Percentiles rank a stretch among this genome's conserved stretches.
Evolutionary conservation across 2,888 invertebrate species (phyloP).

Genomic region (Geotrupes spiniger): DNA sequence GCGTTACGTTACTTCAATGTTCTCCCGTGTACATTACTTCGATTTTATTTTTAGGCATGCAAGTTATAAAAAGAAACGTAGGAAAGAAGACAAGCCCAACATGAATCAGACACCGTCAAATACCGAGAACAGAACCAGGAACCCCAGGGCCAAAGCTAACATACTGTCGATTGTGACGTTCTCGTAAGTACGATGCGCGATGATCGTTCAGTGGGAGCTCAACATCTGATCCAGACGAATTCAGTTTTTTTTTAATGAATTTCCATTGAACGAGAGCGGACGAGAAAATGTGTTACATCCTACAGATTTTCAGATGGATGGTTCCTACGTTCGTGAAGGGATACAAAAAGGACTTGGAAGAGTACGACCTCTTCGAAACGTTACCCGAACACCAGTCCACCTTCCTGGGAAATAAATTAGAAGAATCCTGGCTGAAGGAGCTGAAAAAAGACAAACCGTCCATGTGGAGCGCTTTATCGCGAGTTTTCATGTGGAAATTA

Average conservation of each 20-base stretch:
- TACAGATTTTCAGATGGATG: constrained; percentile 49
- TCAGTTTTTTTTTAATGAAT: constrained; percentile 1
- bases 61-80: not conserved
- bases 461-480: constrained; percentile 33
- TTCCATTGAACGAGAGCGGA: not conserved
- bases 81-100: constrained; percentile 7
- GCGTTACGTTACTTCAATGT: constrained; percentile 14
- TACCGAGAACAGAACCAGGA: constrained; percentile 9
- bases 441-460: constrained; percentile 27
- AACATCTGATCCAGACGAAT: not conserved
- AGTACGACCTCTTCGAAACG: constrained; percentile 52
- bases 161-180: constrained; percentile 26
- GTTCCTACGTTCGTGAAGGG: constrained; percentile 52
- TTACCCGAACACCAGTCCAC: constrained; percentile 61
- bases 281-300: not conserved
- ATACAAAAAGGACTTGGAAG: constrained; percentile 48
- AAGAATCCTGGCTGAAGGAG: constrained; percentile 49
- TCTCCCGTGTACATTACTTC: constrained; percentile 3
- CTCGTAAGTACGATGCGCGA: constrained; percentile 23
- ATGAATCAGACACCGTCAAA: constrained; percentile 6
- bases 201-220: not conserved
- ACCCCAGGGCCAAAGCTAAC: constrained; percentile 24
- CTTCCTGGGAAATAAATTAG: constrained; percentile 59
- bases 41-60: constrained; percentile 16
- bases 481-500: constrained; percentile 35